phyloP scores from a whole-genome alignment of 2,113 vertebrate genomes.

The Prietella phreatophila region DNA sequence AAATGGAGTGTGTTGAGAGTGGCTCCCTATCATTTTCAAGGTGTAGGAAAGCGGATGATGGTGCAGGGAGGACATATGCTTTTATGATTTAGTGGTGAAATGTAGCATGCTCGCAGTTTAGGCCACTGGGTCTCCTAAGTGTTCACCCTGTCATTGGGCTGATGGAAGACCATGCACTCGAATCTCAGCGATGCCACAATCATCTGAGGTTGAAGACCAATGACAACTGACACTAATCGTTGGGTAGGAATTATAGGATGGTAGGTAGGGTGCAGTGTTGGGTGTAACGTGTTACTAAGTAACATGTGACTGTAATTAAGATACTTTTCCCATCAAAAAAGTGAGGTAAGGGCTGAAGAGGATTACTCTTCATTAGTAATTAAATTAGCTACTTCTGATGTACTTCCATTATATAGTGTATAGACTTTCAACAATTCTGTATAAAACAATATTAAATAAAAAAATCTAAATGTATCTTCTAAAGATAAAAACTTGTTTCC shows the following conservation, averaged over 20 bases:
- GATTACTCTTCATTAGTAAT: too few species aligned
- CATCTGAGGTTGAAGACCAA: neutral
- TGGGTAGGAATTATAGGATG: neutral
- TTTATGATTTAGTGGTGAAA: neutral
- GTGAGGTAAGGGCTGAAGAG: too few species aligned
- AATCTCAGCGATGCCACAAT: neutral
- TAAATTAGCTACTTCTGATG: too few species aligned
- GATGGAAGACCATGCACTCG: neutral
- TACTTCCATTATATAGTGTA: too few species aligned
- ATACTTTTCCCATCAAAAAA: too few species aligned
- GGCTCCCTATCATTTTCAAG: slow-evolving; percentile 34
- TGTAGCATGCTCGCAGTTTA: neutral
- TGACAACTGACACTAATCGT: neutral
- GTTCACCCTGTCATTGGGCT: neutral
- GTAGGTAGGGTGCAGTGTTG: neutral
- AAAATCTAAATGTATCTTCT: too few species aligned
- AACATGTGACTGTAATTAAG: too few species aligned
- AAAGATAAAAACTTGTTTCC: too few species aligned
- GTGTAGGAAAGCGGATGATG: neutral
- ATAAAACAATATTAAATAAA: too few species aligned
- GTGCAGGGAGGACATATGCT: neutral
- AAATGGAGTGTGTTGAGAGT: neutral
- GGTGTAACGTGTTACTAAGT: too few species aligned
- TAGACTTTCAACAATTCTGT: too few species aligned
- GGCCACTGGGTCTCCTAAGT: neutral